These are phyloP conservation scores for Gobiocypris rarus DNA, from an alignment of 2,113 vertebrate genomes.

Conservation along the genomic window DNA sequence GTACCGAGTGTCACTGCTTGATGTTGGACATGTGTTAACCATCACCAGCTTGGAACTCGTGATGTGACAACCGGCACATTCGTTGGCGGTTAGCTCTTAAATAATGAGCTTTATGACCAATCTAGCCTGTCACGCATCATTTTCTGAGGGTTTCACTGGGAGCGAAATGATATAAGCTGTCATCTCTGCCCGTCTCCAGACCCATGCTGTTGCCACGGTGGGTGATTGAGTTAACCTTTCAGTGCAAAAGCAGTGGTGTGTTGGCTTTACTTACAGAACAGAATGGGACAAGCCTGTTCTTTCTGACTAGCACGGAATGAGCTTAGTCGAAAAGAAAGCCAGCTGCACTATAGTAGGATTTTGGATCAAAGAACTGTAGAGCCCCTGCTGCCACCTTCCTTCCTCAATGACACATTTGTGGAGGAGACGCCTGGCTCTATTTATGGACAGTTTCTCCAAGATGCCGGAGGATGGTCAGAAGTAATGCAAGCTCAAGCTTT, in stretches of 20 bases:
- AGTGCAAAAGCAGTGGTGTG: conserved; percentile 59
- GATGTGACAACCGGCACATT: conserved; percentile 67
- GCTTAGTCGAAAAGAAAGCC: conserved; percentile 61
- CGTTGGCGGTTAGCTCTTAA: conserved; percentile 61
- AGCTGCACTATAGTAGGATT: conserved; percentile 69
- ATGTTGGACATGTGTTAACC: conserved; percentile 71
- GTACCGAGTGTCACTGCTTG: conserved; percentile 54
- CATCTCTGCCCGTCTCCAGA: conserved; percentile 51
- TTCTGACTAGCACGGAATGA: conserved; percentile 41
- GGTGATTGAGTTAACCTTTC: conserved; percentile 47
- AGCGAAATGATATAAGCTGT: conserved; percentile 64
- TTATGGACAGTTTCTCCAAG: conserved; percentile 55
- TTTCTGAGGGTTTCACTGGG: conserved; percentile 63
- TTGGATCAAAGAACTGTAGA: conserved; percentile 69
- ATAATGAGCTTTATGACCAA: conserved; percentile 65
- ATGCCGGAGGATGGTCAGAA: conserved; percentile 22
- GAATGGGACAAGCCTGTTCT: conserved; percentile 62
- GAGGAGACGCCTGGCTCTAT: conserved; percentile 61
- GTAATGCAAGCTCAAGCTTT: neutral
- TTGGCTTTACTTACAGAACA: conserved; percentile 57
- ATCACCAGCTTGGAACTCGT: conserved; percentile 65
- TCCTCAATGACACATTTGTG: conserved; percentile 61
- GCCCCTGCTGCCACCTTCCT: conserved; percentile 51
- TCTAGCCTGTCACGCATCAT: conserved; percentile 66
- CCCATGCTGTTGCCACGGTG: conserved; percentile 48